phyloP scores from a whole-genome alignment of 2,113 vertebrate species.

The Astur gentilis region DNA sequence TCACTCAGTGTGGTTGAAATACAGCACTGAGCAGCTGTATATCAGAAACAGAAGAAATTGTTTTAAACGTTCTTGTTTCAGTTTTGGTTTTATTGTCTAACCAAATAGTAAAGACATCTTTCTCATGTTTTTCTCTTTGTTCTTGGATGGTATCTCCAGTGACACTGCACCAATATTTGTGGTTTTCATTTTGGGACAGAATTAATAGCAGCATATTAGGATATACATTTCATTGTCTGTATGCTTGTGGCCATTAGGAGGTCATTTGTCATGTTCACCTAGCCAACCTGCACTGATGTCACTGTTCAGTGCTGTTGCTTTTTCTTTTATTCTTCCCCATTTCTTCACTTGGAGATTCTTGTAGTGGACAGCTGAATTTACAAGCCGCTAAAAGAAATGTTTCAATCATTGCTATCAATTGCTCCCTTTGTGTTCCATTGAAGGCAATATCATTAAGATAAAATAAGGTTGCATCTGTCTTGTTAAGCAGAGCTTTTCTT shows the following conservation, averaged over 20 bases:
- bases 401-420: constrained; percentile 40
- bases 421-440: constrained; percentile 29
- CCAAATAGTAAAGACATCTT: background rate
- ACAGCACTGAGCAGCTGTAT: background rate
- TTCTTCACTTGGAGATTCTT: background rate
- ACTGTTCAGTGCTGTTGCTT: background rate
- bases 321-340: background rate
- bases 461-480: constrained; percentile 34
- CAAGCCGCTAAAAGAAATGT: background rate
- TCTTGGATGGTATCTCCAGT: background rate
- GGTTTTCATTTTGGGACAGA: background rate
- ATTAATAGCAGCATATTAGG: background rate
- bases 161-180: background rate
- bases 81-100: background rate
- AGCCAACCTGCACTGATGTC: background rate
- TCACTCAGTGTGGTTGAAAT: background rate
- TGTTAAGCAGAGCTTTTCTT: constrained; percentile 36
- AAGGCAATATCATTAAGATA: constrained; percentile 22
- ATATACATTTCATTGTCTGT: background rate
- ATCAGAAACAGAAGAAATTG: background rate
- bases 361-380: constrained; percentile 29
- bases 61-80: background rate
- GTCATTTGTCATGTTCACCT: background rate
- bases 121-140: background rate
- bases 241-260: background rate